Base-by-base conservation (phyloP, 2,113 vertebrate genomes). In the Globicephala melas region DNA sequence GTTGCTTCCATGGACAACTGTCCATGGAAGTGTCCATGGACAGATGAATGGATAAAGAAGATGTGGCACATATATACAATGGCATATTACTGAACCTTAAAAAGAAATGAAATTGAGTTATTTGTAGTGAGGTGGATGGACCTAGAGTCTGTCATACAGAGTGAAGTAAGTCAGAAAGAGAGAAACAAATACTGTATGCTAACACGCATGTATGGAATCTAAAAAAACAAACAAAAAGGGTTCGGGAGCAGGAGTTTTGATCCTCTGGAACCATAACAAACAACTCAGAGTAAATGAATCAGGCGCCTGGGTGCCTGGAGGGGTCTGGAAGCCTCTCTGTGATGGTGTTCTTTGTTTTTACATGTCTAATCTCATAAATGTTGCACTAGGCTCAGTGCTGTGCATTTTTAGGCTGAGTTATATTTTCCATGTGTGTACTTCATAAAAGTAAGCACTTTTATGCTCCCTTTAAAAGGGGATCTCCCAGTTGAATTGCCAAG, bases 391-490 rank as follows among this genome's bases (percentile, higher is more conserved):
- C 79, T 94, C 47, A 92, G 76, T 62, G 38, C 33, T 83, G 67
- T 73, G 47, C 83, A 90, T 82, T 89, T 80, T 94, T 82, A 92
- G 73, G 33, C 53, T 84, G 47, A 47, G 47, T 60, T 95, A 20
- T 95, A 53, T 67, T 89, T 97, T 73, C 36, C 44, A 89, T 65
- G n/a, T 95, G 23, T 91, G 85, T 95, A 55, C 84, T 95, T 81
- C 58, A 84, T 89, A 47, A 88, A 90, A 70, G n/a, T 26, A 67
- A 79, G 68, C 53, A 80, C 17, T 89, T 91, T 70, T 88, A 65
- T 63, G 53, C 31, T 95, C 28, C 21, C 36, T 82, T 71, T 80
- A 93, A 96, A 74, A 93, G n/a, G 10, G 13, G 31, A 38, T 89
- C 1, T 60, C 63, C 73, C 77, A 28, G 82, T 82, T 58, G 79